Evolutionary conservation across 2,888 invertebrate species (phyloP).

Genomic region (Lycaena phlaeas): DNA sequence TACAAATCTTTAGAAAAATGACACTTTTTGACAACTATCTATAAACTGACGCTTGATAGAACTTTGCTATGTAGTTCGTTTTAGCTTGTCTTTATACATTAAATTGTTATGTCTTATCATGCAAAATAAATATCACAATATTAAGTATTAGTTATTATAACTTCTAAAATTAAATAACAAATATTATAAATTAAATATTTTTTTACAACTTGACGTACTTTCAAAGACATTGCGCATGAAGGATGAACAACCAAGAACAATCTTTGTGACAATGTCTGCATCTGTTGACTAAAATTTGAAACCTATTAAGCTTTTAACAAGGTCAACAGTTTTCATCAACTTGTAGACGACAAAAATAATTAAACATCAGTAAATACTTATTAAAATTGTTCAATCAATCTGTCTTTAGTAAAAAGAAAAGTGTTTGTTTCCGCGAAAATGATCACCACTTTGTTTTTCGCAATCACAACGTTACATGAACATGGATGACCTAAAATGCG

Average conservation of each 20-base stretch:
- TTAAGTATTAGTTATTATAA: not conserved
- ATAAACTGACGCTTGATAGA: no score
- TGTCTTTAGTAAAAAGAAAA: slow-evolving; percentile 45
- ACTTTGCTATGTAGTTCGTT: not conserved
- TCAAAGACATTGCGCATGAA: slow-evolving; percentile 41
- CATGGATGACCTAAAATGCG: slow-evolving; percentile 75
- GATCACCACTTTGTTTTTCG: slow-evolving; percentile 71
- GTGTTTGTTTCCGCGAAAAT: slow-evolving; percentile 66
- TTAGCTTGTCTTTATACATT: no score
- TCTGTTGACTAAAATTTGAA: slow-evolving; percentile 74
- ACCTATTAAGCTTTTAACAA: slow-evolving; percentile 73
- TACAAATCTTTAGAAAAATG: not conserved
- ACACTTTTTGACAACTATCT: not conserved
- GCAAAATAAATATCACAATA: not conserved
- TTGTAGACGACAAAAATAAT: slow-evolving; percentile 64
- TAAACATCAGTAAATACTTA: slow-evolving; percentile 50
- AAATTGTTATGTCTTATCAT: no score
- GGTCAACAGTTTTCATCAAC: slow-evolving; percentile 73
- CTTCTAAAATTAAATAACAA: not conserved
- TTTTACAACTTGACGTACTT: slow-evolving; percentile 11
- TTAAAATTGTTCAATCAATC: slow-evolving; percentile 40
- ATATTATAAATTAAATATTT: not conserved
- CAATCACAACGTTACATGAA: slow-evolving; percentile 74
- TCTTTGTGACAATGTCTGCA: slow-evolving; percentile 71
- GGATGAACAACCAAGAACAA: slow-evolving; percentile 39